These are phyloP conservation scores for Caracal caracal DNA, from an alignment of 2,113 vertebrate species.

Conservation along the genomic window DNA sequence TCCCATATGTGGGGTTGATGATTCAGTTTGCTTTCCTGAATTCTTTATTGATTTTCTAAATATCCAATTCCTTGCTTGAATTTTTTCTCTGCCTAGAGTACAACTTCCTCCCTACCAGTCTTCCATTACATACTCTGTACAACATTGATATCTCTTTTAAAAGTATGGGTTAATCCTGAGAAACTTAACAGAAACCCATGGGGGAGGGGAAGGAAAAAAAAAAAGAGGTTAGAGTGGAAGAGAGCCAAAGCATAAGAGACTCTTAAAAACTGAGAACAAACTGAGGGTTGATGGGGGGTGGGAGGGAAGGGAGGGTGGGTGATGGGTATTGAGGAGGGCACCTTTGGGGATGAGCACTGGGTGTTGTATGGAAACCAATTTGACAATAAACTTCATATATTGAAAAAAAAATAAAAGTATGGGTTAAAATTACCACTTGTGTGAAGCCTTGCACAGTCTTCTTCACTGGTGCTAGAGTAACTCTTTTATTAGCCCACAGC, in stretches of 20 bases:
- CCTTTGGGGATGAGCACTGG: too few relatives aligned
- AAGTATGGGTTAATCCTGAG: background rate
- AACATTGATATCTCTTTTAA: background rate
- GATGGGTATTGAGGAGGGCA: too few relatives aligned
- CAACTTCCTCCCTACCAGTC: background rate
- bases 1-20: background rate
- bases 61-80: background rate
- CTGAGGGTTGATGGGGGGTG: too few relatives aligned
- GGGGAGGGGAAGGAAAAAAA: too few relatives aligned
- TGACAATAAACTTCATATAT: too few relatives aligned
- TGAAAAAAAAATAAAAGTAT: background rate
- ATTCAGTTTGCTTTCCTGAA: slow-evolving; percentile 1
- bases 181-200: too few relatives aligned
- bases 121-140: background rate
- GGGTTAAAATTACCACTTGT: background rate
- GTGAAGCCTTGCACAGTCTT: background rate
- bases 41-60: background rate
- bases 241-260: too few relatives aligned
- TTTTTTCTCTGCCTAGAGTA: background rate
- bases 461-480: background rate
- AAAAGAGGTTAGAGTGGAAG: too few relatives aligned
- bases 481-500: background rate
- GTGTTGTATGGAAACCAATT: too few relatives aligned
- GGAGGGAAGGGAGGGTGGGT: too few relatives aligned
- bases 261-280: too few relatives aligned